Percentiles rank a stretch among this genome's conserved stretches.
phyloP scores from a whole-genome alignment of 1,140 invertebrate species.

The Drosophila orosa region DNA sequence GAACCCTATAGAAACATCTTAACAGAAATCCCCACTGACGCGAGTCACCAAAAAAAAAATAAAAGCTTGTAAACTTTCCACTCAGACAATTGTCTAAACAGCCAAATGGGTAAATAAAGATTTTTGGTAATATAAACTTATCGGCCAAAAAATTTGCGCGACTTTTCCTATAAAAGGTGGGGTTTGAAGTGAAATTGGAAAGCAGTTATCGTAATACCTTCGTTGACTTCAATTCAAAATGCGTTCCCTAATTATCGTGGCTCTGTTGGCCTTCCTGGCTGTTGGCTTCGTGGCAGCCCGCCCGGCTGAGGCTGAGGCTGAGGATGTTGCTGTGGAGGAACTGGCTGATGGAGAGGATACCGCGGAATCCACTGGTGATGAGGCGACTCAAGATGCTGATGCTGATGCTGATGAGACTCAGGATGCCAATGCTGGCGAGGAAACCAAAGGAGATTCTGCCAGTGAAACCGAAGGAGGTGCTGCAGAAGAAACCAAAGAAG shows the following conservation, averaged over 20 bases:
- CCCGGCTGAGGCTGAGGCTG: constrained; percentile 32
- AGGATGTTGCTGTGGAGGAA: constrained; percentile 10
- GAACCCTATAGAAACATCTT: not conserved
- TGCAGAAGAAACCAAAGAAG: not conserved
- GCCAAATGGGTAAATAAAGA: constrained; percentile 24
- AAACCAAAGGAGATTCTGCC: not conserved
- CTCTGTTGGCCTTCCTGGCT: constrained; percentile 43
- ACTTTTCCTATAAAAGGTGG: constrained; percentile 23
- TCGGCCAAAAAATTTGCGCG: constrained; percentile 7
- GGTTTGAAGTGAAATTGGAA: constrained; percentile 4
- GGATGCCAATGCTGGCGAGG: not conserved
- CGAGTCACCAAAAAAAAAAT: not conserved
- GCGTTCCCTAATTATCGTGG: constrained; percentile 32
- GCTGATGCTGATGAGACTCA: too few species aligned
- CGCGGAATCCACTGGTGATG: not conserved
- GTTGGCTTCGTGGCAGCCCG: constrained; percentile 31
- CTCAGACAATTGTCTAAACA: constrained; percentile 41
- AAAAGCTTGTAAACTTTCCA: constrained; percentile 43
- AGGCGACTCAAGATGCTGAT: not conserved
- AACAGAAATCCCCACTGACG: not conserved
- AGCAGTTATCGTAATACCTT: constrained; percentile 24
- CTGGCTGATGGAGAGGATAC: not conserved
- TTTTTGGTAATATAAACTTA: constrained; percentile 10
- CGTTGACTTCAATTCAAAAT: constrained; percentile 20
- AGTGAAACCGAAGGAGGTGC: not conserved